Evolutionary conservation across 1,140 invertebrate species (phyloP).

Genomic region (Ceratosolen solmsi): DNA sequence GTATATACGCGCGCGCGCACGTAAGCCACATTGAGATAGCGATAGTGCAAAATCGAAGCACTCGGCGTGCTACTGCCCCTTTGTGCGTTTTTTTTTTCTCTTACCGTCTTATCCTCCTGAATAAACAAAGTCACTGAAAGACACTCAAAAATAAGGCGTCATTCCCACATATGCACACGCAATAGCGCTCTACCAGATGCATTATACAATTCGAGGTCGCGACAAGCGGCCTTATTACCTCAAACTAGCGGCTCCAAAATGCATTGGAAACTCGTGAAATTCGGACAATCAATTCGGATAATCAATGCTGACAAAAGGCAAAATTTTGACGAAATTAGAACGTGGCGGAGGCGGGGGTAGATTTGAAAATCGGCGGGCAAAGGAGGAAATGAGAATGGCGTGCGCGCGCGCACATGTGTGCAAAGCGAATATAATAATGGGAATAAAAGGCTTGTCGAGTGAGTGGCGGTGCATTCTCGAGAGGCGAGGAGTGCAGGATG

Average conservation of each 20-base stretch:
- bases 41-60: slow-evolving; percentile 21
- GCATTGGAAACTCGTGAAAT: no score
- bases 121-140: not conserved
- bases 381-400: not conserved
- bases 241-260: no score
- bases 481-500: not conserved
- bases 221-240: no score
- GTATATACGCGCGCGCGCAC: not conserved
- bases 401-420: not conserved
- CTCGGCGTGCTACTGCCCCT: no score
- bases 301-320: no score
- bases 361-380: not conserved
- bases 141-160: not conserved
- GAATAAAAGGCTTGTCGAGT: not conserved
- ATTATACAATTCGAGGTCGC: not conserved
- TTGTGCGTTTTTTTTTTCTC: not conserved
- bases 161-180: not conserved
- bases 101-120: slow-evolving; percentile 5
- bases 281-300: no score
- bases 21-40: not conserved
- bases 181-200: no score
- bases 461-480: not conserved
- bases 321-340: no score
- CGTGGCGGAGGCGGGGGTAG: no score
- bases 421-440: slow-evolving; percentile 30